A percentile compares a stretch with the other conserved stretches of the same genome.
Evolutionary conservation across 2,113 vertebrate species (phyloP).

Genomic region (Heterotis niloticus): DNA sequence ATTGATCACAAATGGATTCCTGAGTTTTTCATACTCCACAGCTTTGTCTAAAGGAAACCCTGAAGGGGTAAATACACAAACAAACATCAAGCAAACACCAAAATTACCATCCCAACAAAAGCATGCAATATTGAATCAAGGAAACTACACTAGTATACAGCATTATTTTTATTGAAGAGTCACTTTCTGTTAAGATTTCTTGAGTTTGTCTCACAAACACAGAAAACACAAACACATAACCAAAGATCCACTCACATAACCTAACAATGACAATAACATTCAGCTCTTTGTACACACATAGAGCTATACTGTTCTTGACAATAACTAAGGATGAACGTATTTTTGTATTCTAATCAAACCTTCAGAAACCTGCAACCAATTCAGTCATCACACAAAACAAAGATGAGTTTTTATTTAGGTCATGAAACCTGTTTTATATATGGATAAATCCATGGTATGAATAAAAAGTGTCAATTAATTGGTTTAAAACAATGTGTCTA

Average conservation of each 20-base stretch:
- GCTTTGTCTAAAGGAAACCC: constrained; percentile 90
- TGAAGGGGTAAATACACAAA: constrained; percentile 44
- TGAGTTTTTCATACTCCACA: constrained; percentile 84
- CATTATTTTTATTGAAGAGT: no score
- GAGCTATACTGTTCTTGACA: neutral
- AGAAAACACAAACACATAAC: neutral
- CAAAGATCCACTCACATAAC: neutral
- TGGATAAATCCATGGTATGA: constrained; percentile 2
- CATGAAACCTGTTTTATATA: neutral
- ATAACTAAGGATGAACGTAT: neutral
- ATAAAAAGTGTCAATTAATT: neutral
- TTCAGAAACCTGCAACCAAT: neutral
- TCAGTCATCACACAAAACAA: neutral
- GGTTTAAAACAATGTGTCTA: neutral
- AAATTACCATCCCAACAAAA: neutral
- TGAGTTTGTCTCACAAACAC: no score
- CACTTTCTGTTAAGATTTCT: no score
- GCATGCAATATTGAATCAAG: no score
- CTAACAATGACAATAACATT: neutral
- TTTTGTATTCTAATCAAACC: neutral
- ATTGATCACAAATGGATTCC: constrained; percentile 87
- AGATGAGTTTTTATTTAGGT: neutral
- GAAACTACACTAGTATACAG: neutral
- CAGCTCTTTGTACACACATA: neutral
- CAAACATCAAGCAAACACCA: constrained; percentile 42